Base-by-base conservation (phyloP, 2,888 invertebrate genomes). In the Melitaea athalia region DNA sequence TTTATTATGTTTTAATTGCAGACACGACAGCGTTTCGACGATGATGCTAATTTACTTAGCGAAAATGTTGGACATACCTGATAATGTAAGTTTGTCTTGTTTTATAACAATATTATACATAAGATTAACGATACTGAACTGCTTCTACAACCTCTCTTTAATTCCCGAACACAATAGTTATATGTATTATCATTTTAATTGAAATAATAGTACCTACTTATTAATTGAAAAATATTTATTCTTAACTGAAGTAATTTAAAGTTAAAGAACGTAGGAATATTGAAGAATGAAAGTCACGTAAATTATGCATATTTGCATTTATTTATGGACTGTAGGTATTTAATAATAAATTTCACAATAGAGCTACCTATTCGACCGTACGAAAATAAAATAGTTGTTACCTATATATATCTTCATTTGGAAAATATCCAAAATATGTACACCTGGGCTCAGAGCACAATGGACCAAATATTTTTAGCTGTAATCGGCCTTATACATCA, bases 41-140 rank as follows among this genome's bases (percentile, higher is more conserved):
- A 75, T 74, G 75, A 66, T 79, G 79, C 79, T 82, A 77, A 82
- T 73, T 65, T 68, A 74, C 73, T 74, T 64, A 47, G 49, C 69
- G 72, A 84, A 80, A 70, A 89, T 89, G 87, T 80, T 89, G 79
- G 89, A 89, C 68, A 78, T 88, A 71, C 81, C 84, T 74, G 89
- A 89, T 76, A 89, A 88, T 77, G 89, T 89, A 74, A 89, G 89
- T 84, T 33, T 17, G 2, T 15, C 3, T 24, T 3, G 24, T 24
- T 10, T n/a, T 2, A 31, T 11, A 24, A 52, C 12, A 33, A n/a
- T 10, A 43, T 15, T 12, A 38, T 11, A 24, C 2, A 14, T 61
- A 50, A 0, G 3, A 31, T 47, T 57, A 12, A 57, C 38, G 10
- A 60, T 31, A 47, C 10, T 17, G 31, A n/a, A n/a, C n/a, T n/a